A percentile compares a stretch with the other conserved stretches of the same genome.
phyloP scores from a whole-genome alignment of 1,140 invertebrate species.

The Argopecten irradians region DNA sequence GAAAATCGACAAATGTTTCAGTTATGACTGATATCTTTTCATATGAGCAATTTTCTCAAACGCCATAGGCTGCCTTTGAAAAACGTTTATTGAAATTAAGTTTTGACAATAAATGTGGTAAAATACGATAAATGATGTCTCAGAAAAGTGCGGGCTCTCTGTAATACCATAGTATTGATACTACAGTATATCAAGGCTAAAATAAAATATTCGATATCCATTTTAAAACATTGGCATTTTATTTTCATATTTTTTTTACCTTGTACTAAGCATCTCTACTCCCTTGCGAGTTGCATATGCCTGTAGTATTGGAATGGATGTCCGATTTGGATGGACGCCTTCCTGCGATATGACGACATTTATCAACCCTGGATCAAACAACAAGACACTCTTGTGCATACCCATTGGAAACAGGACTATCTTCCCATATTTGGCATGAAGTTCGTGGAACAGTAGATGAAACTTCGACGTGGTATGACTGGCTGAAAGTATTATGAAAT shows the following conservation, averaged over 20 bases:
- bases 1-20: neutral
- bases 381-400: neutral
- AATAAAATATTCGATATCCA: no score
- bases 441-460: conserved; percentile 27
- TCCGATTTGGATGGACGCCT: conserved; percentile 26
- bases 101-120: neutral
- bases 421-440: conserved; percentile 34
- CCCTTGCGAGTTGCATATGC: conserved; percentile 3
- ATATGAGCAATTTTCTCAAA: no score
- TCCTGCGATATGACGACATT: conserved; percentile 3
- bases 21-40: no score
- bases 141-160: no score
- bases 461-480: neutral
- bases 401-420: conserved; percentile 13
- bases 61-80: neutral
- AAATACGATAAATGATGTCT: no score
- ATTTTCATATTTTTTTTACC: conserved; percentile 5
- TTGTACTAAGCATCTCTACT: neutral
- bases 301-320: conserved; percentile 24
- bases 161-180: no score
- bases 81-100: neutral
- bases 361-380: conserved; percentile 36
- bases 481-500: neutral
- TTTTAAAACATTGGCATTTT: no score
- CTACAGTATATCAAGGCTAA: no score